These are phyloP conservation scores for Atethmia centrago DNA, from an alignment of 2,888 invertebrate species.

Conservation along the genomic window DNA sequence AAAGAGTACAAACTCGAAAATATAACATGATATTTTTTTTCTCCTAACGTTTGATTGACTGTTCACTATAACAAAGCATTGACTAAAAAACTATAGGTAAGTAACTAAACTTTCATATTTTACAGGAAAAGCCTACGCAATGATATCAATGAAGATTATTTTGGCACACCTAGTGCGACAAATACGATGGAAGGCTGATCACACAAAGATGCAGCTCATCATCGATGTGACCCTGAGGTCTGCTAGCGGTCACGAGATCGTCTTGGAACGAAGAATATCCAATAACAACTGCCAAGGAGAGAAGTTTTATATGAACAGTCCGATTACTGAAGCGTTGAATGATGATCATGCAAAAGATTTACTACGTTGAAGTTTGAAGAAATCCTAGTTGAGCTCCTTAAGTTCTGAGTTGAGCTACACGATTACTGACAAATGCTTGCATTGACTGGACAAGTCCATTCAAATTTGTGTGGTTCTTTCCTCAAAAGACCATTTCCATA, in stretches of 20 bases:
- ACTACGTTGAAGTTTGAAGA: slow-evolving; percentile 2
- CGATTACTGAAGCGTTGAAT: slow-evolving; percentile 5
- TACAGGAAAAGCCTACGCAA: slow-evolving; percentile 70
- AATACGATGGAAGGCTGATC: slow-evolving; percentile 64
- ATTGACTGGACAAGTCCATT: too few relatives aligned
- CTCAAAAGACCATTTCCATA: too few relatives aligned
- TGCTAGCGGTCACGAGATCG: slow-evolving; percentile 22
- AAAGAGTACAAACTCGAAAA: neutral
- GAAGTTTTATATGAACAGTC: neutral
- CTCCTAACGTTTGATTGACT: too few relatives aligned
- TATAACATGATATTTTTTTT: too few relatives aligned
- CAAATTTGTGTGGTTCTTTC: too few relatives aligned
- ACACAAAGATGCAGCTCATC: slow-evolving; percentile 52
- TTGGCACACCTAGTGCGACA: slow-evolving; percentile 67
- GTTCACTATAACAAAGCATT: too few relatives aligned
- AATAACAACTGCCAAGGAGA: slow-evolving; percentile 20
- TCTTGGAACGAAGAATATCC: slow-evolving; percentile 11
- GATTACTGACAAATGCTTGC: too few relatives aligned
- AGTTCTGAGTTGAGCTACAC: too few relatives aligned
- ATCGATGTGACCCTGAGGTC: slow-evolving; percentile 15
- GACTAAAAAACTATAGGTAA: too few relatives aligned
- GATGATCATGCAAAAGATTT: neutral
- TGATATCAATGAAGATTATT: slow-evolving; percentile 69
- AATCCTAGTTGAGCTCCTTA: too few relatives aligned
- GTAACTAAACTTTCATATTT: neutral